A percentile compares a stretch with the other conserved stretches of the same genome.
phyloP scores from a whole-genome alignment of 2,888 invertebrate species.

The Epirrhoe alternata region DNA sequence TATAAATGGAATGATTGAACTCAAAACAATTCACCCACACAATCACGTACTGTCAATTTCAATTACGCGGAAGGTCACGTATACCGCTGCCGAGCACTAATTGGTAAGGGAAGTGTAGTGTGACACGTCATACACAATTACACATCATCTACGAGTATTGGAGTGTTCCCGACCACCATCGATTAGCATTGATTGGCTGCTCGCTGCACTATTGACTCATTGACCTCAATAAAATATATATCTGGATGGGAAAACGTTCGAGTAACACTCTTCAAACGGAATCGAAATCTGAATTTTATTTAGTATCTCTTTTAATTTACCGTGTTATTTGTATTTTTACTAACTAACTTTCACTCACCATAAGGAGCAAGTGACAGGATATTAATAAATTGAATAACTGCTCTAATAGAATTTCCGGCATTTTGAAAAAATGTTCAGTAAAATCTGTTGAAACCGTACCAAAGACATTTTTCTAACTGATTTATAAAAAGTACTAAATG shows the following conservation, averaged over 20 bases:
- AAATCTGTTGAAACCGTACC: no score
- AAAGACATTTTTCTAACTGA: no score
- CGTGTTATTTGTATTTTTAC: background rate
- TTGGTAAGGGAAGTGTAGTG: constrained; percentile 21
- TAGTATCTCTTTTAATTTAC: background rate
- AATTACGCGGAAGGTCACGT: constrained; percentile 18
- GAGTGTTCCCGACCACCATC: constrained; percentile 40
- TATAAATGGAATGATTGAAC: background rate
- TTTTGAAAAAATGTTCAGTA: no score
- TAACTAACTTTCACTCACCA: background rate
- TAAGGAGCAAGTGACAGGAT: background rate
- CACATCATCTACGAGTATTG: constrained; percentile 1
- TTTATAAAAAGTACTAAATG: background rate
- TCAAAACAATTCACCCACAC: constrained; percentile 7
- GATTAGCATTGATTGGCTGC: constrained; percentile 52
- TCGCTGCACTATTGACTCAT: constrained; percentile 48
- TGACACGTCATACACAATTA: constrained; percentile 14
- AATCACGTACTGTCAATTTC: constrained; percentile 17
- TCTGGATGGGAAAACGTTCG: constrained; percentile 3
- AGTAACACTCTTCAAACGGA: background rate
- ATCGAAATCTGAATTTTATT: background rate
- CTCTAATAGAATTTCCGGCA: no score
- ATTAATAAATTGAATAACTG: background rate
- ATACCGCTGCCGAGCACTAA: constrained; percentile 5
- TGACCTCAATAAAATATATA: constrained; percentile 43